A percentile compares a stretch with the other conserved stretches of the same genome.
Conservation (phyloP, 1,140 invertebrate genomes). For the Scaptomyza graminum region DNA sequence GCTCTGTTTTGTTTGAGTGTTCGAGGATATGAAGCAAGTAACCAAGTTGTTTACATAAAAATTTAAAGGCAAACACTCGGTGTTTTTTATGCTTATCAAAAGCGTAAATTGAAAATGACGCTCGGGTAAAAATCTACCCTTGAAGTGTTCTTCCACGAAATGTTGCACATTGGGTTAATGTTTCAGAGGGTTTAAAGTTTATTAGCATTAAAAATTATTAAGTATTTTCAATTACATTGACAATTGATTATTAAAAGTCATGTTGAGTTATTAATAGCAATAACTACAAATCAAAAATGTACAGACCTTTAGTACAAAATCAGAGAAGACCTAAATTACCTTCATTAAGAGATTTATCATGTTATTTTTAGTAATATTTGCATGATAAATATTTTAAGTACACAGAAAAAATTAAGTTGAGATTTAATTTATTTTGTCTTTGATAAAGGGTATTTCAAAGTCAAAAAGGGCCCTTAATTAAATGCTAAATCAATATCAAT, state of each 20-base stretch:
- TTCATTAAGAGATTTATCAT: too few relatives aligned
- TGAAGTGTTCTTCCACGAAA: constrained; percentile 28
- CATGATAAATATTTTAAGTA: too few relatives aligned
- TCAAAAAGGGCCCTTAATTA: not conserved
- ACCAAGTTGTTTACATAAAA: constrained; percentile 68
- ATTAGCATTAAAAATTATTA: too few relatives aligned
- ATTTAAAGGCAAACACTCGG: constrained; percentile 70
- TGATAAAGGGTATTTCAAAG: not conserved
- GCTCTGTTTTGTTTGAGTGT: not conserved
- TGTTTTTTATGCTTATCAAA: constrained; percentile 78
- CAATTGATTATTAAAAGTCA: too few relatives aligned
- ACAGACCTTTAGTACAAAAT: too few relatives aligned
- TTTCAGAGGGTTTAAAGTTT: not conserved
- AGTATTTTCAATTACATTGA: too few relatives aligned
- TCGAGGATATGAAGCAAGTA: not conserved
- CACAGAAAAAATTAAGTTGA: not conserved
- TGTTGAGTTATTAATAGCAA: too few relatives aligned
- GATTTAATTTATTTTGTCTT: not conserved
- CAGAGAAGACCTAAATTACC: too few relatives aligned
- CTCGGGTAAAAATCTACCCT: constrained; percentile 34
- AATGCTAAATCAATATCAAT: not conserved
- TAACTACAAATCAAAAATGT: too few relatives aligned
- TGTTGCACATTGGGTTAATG: constrained; percentile 32
- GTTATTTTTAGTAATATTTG: too few relatives aligned
- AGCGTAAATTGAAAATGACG: constrained; percentile 71